These are phyloP conservation scores for Pantelozetes paolii DNA, from an alignment of 2,888 invertebrate genomes.

Conservation along the genomic window DNA sequence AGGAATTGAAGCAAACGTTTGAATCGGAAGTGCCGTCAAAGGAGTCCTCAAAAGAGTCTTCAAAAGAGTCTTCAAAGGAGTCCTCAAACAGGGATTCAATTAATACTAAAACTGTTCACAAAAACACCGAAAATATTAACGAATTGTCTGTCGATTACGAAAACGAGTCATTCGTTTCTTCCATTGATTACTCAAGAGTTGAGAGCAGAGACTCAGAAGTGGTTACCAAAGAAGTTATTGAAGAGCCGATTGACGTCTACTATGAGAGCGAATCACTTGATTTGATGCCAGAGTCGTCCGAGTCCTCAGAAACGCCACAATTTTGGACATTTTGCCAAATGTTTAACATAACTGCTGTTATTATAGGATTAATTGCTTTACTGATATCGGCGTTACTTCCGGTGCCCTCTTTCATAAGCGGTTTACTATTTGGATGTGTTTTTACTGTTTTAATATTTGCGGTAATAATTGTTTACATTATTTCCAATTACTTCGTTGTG, in stretches of 20 bases:
- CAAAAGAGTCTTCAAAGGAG: not conserved
- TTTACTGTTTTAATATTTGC: constrained; percentile 33
- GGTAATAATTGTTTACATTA: constrained; percentile 33
- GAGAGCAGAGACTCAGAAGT: not conserved
- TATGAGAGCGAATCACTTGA: not conserved
- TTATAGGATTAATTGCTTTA: constrained; percentile 35
- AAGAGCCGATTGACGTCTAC: not conserved
- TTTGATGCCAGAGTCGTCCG: not conserved
- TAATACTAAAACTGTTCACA: not conserved
- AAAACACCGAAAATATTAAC: not conserved
- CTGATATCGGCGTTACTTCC: constrained; percentile 34
- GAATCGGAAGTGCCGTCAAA: not conserved
- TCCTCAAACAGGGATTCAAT: too few species aligned
- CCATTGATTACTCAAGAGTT: not conserved
- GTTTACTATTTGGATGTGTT: constrained; percentile 41
- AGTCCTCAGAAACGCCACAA: not conserved
- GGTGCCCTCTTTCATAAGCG: constrained; percentile 42
- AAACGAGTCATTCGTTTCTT: not conserved
- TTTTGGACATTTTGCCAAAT: constrained; percentile 14
- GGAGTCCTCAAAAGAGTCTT: not conserved
- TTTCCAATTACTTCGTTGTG: constrained; percentile 26
- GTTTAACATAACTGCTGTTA: constrained; percentile 26
- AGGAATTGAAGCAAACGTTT: not conserved
- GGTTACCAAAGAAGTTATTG: not conserved
- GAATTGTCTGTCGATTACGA: constrained; percentile 17